phyloP scores from a whole-genome alignment of 2,113 vertebrate genomes.

The Platichthys flesus region DNA sequence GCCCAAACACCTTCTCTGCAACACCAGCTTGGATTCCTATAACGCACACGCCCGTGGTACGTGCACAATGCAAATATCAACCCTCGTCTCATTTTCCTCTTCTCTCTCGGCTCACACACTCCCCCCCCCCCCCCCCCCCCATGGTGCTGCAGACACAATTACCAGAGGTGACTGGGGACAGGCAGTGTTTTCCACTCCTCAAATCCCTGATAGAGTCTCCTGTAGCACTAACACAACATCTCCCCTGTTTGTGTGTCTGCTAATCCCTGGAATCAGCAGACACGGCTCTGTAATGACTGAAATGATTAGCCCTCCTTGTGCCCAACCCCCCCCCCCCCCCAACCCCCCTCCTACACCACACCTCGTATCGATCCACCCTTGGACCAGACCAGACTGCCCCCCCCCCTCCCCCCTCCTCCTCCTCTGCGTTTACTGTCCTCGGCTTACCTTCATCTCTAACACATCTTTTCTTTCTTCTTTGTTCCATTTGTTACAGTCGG shows the following conservation, averaged over 20 bases:
- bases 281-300: constrained; percentile 69
- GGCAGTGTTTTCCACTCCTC: constrained; percentile 56
- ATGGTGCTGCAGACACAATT: constrained; percentile 48
- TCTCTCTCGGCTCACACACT: constrained; percentile 8
- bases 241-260: constrained; percentile 62
- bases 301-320: constrained; percentile 72
- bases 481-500: background rate
- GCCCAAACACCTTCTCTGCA: background rate
- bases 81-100: constrained; percentile 8
- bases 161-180: constrained; percentile 55
- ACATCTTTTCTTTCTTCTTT: constrained; percentile 14
- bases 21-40: constrained; percentile 19
- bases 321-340: constrained; percentile 26
- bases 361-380: constrained; percentile 59
- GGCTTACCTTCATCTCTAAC: constrained; percentile 41
- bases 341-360: constrained; percentile 47
- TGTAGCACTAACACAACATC: constrained; percentile 71
- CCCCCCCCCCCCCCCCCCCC: background rate
- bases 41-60: background rate
- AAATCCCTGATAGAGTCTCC: constrained; percentile 65
- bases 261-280: constrained; percentile 76
- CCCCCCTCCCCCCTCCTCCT: background rate
- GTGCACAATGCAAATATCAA: constrained; percentile 17
- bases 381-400: constrained; percentile 31
- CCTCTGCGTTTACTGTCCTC: background rate